These are phyloP conservation scores for Lypha dubia DNA, from an alignment of 2,888 invertebrate species.

Conservation along the genomic window DNA sequence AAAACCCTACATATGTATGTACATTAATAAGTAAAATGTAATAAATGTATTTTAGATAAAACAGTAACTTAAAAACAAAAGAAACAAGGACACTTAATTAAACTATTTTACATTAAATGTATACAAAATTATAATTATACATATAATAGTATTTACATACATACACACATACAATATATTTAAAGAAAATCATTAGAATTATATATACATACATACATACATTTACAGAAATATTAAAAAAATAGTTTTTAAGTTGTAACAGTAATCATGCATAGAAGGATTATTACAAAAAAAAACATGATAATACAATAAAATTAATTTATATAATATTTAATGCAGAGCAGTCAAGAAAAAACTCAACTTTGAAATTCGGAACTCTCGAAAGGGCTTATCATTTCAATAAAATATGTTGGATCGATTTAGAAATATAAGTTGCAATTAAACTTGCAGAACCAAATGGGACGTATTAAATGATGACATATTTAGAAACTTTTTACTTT, in stretches of 20 bases:
- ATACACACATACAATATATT: constrained; percentile 39
- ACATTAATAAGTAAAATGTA: constrained; percentile 55
- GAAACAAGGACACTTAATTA: constrained; percentile 69
- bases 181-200: constrained; percentile 37
- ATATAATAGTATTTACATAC: too few relatives aligned
- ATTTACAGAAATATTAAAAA: constrained; percentile 66
- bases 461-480: too few relatives aligned
- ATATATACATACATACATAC: constrained; percentile 48
- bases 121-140: constrained; percentile 57
- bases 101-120: constrained; percentile 73
- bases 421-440: background rate
- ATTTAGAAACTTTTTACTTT: too few relatives aligned
- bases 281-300: constrained; percentile 51
- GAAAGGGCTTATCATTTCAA: background rate
- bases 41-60: constrained; percentile 71
- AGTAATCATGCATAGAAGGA: constrained; percentile 48
- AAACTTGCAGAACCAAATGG: too few relatives aligned
- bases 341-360: background rate
- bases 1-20: constrained; percentile 10
- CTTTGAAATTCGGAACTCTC: constrained; percentile 13
- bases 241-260: constrained; percentile 60
- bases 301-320: constrained; percentile 10
- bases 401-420: background rate
- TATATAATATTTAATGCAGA: background rate
- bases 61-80: constrained; percentile 32